Percentiles rank a stretch among this genome's conserved stretches.
These are phyloP conservation scores for Enteromius anoplus DNA, from an alignment of 2,797 vertebrate genomes.

Conservation along the genomic window DNA sequence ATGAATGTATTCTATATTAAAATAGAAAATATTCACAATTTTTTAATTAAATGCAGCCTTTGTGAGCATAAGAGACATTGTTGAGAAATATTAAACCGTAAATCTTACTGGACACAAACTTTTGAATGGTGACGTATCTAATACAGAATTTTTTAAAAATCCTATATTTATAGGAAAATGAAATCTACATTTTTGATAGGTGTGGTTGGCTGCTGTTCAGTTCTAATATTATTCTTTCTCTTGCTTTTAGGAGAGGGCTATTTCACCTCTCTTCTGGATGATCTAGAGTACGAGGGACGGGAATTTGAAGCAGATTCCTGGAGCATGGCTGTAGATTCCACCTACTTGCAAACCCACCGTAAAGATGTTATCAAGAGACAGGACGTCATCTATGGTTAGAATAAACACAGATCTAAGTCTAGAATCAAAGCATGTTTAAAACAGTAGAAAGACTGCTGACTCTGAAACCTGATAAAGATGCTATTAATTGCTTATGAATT, in stretches of 20 bases:
- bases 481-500: not conserved
- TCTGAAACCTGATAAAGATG: not conserved
- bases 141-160: not conserved
- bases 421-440: constrained; percentile 3
- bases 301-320: constrained; percentile 91
- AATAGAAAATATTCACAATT: not conserved
- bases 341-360: constrained; percentile 86
- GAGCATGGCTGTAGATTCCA: constrained; percentile 88
- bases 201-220: not conserved
- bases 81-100: no score
- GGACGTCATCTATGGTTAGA: constrained; percentile 91
- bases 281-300: constrained; percentile 83
- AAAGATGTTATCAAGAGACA: constrained; percentile 93
- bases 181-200: not conserved
- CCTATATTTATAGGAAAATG: not conserved
- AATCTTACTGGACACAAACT: not conserved
- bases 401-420: not conserved
- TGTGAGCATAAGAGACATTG: not conserved
- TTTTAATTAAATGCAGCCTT: not conserved
- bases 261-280: constrained; percentile 85
- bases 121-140: not conserved
- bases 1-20: not conserved
- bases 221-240: not conserved
- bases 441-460: not conserved
- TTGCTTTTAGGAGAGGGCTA: constrained; percentile 79